These are phyloP conservation scores for Cyclophora punctaria DNA, from an alignment of 2,888 invertebrate species.

Conservation along the genomic window DNA sequence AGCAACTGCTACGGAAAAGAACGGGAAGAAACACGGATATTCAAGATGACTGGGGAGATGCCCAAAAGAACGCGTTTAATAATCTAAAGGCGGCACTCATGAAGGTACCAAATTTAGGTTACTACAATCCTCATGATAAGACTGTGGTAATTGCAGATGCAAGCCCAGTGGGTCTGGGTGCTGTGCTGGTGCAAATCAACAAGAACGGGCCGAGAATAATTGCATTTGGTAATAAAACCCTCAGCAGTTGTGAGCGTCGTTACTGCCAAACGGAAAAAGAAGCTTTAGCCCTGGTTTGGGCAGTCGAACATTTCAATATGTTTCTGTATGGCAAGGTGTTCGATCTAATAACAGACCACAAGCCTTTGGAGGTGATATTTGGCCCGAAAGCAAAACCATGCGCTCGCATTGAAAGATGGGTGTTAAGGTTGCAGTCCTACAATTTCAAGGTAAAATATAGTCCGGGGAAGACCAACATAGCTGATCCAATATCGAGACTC, in stretches of 20 bases:
- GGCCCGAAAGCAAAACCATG: constrained; percentile 30
- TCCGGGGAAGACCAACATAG: constrained; percentile 27
- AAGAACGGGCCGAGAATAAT: constrained; percentile 19
- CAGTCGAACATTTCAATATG: constrained; percentile 23
- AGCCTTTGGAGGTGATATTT: constrained; percentile 38
- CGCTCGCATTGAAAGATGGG: constrained; percentile 26
- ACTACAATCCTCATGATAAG: neutral
- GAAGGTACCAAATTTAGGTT: neutral
- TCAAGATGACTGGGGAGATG: neutral
- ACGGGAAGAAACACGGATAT: neutral
- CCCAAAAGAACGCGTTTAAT: neutral
- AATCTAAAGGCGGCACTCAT: neutral
- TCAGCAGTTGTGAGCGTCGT: constrained; percentile 20
- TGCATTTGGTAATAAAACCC: constrained; percentile 22
- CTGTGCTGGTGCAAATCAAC: neutral
- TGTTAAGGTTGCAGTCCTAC: constrained; percentile 19
- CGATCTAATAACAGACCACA: constrained; percentile 31
- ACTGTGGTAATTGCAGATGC: too few species aligned
- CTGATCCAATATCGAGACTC: constrained; percentile 21
- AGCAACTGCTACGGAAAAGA: constrained; percentile 1
- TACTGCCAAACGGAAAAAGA: constrained; percentile 29
- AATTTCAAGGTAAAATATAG: constrained; percentile 13
- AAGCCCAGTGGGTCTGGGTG: neutral
- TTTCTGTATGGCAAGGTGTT: constrained; percentile 24
- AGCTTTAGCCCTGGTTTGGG: constrained; percentile 24